Conservation (phyloP, 1,140 invertebrate genomes). For the Drosophila arawakana region DNA sequence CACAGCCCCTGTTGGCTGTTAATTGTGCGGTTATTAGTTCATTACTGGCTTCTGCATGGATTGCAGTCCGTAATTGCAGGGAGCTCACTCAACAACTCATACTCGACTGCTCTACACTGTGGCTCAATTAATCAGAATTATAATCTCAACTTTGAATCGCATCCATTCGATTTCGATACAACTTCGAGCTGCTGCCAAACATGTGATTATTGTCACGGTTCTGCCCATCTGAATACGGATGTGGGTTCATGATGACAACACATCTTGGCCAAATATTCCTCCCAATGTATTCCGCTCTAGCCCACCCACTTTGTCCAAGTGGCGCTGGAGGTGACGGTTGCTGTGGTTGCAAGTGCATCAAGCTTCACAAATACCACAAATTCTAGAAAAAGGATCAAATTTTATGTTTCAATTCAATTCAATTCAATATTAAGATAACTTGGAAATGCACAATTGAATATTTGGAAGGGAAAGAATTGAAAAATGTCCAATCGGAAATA, state of each 20-base stretch:
- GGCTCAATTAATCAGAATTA: constrained; percentile 56
- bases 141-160: constrained; percentile 11
- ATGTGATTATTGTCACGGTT: constrained; percentile 49
- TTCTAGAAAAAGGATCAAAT: no score
- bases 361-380: no score
- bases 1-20: constrained; percentile 42
- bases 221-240: constrained; percentile 33
- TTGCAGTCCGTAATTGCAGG: constrained; percentile 30
- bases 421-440: no score
- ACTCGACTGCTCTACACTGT: constrained; percentile 30
- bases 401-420: no score
- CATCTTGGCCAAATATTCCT: constrained; percentile 21
- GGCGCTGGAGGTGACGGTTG: neutral
- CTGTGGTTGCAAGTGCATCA: neutral
- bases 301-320: constrained; percentile 53
- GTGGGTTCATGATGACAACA: constrained; percentile 63
- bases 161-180: constrained; percentile 69
- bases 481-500: no score
- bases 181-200: constrained; percentile 36
- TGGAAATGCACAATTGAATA: no score
- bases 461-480: no score
- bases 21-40: constrained; percentile 80
- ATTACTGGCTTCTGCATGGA: constrained; percentile 51
- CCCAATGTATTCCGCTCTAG: neutral
- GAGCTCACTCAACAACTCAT: constrained; percentile 20